Evolutionary conservation across 2,113 vertebrate species (phyloP).

Genomic region (Lasiurus cinereus): DNA sequence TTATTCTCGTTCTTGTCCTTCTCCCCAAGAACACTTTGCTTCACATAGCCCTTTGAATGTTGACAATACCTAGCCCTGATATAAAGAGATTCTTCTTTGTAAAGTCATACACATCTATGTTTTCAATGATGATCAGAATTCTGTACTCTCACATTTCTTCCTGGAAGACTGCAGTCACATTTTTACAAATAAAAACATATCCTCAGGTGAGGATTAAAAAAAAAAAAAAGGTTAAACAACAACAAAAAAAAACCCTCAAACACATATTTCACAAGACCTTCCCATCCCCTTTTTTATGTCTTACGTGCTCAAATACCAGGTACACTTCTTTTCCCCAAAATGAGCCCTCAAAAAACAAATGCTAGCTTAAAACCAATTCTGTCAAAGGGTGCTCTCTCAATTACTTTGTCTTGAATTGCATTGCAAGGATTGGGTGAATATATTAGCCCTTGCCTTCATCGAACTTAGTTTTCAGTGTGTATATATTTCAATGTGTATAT

Average conservation of each 20-base stretch:
- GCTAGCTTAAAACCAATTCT: background rate
- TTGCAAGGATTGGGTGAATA: background rate
- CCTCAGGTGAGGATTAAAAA: background rate
- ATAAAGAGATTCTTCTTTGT: background rate
- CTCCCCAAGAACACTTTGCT: background rate
- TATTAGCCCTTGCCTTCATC: background rate
- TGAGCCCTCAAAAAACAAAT: background rate
- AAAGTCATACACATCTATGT: background rate
- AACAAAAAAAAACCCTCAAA: constrained; percentile 6
- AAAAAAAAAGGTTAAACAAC: background rate
- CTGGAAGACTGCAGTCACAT: background rate
- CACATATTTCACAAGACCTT: background rate
- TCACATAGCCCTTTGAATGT: background rate
- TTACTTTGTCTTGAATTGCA: constrained; percentile 24
- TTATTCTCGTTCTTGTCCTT: background rate
- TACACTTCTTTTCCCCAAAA: background rate
- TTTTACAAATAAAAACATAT: background rate
- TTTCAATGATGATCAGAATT: background rate
- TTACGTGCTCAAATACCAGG: background rate
- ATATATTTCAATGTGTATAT: background rate
- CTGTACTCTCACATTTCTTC: background rate
- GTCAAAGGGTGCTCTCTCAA: background rate
- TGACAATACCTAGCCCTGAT: background rate
- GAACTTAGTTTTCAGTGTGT: background rate
- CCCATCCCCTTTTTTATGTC: background rate